Conservation (phyloP, 2,888 invertebrate genomes). For the Cheilosia impressa region DNA sequence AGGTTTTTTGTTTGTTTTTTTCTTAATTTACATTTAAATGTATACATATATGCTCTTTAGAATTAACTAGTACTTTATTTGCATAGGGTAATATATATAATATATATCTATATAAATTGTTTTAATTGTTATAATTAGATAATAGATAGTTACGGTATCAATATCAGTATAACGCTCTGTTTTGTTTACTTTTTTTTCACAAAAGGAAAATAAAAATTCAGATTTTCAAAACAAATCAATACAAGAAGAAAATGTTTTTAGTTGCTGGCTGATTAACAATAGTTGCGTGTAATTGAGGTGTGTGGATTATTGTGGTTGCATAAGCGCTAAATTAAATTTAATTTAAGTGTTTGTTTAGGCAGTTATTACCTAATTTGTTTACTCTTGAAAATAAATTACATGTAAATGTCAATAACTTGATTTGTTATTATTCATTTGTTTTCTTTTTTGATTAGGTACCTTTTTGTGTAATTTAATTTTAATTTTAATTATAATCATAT, state of each 20-base stretch:
- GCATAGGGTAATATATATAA: conserved; percentile 39
- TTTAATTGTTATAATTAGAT: conserved; percentile 58
- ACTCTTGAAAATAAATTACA: conserved; percentile 54
- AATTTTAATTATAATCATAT: conserved; percentile 74
- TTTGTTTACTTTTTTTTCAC: neutral
- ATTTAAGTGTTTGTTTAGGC: conserved; percentile 45
- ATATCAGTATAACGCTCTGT: conserved; percentile 61
- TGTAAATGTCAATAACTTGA: conserved; percentile 61
- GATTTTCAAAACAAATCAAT: conserved; percentile 19
- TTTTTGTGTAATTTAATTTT: conserved; percentile 70
- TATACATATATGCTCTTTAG: conserved; percentile 65
- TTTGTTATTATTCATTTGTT: conserved; percentile 46
- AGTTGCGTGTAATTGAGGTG: conserved; percentile 3
- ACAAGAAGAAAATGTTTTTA: neutral
- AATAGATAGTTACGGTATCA: conserved; percentile 57
- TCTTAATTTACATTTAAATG: conserved; percentile 54
- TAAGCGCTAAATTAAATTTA: conserved; percentile 30
- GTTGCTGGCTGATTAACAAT: conserved; percentile 3
- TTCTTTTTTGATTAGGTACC: conserved; percentile 69
- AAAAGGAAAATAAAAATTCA: conserved; percentile 39
- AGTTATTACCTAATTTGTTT: conserved; percentile 38
- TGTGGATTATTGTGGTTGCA: conserved; percentile 14
- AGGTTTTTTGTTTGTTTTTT: conserved; percentile 20
- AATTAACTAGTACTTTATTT: conserved; percentile 64
- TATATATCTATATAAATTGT: conserved; percentile 62